Percentiles rank a stretch among this genome's conserved stretches.
phyloP scores from a whole-genome alignment of 2,797 vertebrate genomes.

The Scleropages formosus region DNA sequence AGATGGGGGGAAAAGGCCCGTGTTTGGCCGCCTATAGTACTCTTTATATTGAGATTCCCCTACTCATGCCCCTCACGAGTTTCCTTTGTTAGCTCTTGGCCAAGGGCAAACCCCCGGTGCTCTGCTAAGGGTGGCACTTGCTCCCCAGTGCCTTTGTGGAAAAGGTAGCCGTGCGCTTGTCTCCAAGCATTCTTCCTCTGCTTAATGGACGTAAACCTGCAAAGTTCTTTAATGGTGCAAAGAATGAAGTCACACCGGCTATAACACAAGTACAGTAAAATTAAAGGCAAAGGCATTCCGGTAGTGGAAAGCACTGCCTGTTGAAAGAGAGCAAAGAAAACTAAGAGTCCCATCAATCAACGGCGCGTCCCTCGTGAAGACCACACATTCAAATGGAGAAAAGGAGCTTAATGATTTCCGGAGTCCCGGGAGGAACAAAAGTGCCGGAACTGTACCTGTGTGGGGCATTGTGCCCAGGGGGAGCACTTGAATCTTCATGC shows the following conservation, averaged over 20 bases:
- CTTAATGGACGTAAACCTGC: background rate
- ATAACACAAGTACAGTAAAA: conserved; percentile 39
- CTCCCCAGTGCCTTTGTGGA: background rate
- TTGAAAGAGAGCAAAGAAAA: conserved; percentile 42
- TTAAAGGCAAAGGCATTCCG: conserved; percentile 38
- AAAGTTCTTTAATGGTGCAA: conserved; percentile 38
- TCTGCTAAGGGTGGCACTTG: background rate
- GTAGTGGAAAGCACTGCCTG: conserved; percentile 38
- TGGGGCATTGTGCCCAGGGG: conserved; percentile 52
- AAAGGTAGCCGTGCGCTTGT: background rate
- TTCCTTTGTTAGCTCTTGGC: background rate
- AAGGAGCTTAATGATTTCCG: conserved; percentile 64
- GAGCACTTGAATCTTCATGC: conserved; percentile 50
- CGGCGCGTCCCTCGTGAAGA: conserved; percentile 53
- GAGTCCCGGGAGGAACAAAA: conserved; percentile 51
- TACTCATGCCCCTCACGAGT: too few relatives aligned
- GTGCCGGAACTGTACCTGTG: conserved; percentile 64
- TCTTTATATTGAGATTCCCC: too few relatives aligned
- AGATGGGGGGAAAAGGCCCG: too few relatives aligned
- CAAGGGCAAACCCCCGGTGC: background rate
- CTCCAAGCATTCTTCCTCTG: background rate
- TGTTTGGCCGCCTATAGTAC: too few relatives aligned
- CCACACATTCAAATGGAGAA: conserved; percentile 55
- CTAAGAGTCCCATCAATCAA: conserved; percentile 59
- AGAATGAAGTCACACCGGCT: conserved; percentile 38